A percentile compares a stretch with the other conserved stretches of the same genome.
phyloP scores from a whole-genome alignment of 2,113 vertebrate genomes.

The Calcarius ornatus region DNA sequence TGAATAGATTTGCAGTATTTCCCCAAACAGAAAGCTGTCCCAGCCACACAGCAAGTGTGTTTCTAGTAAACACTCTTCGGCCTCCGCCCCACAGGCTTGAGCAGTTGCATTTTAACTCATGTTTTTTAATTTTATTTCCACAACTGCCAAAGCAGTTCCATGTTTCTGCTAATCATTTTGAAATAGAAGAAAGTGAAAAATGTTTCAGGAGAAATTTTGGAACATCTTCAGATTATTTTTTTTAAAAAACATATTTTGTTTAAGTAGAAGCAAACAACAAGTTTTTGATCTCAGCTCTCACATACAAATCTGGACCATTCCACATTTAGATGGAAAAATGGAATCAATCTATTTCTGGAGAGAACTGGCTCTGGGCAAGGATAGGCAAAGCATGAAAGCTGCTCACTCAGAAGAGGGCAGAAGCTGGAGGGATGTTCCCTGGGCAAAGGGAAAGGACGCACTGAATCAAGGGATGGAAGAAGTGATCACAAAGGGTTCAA shows the following conservation, averaged over 20 bases:
- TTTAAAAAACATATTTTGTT: neutral
- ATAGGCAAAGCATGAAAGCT: neutral
- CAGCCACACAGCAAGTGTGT: neutral
- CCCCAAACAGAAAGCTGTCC: neutral
- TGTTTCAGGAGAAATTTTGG: neutral
- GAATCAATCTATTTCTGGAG: constrained; percentile 3
- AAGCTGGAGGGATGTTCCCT: neutral
- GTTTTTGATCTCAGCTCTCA: constrained; percentile 36
- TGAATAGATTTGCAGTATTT: neutral
- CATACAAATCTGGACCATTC: neutral
- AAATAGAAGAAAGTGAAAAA: neutral
- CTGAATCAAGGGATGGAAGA: neutral
- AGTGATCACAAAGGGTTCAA: neutral
- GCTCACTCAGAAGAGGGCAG: neutral
- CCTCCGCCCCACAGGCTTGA: neutral
- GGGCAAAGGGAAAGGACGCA: neutral
- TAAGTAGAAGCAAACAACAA: constrained; percentile 47
- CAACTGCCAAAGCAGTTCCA: neutral
- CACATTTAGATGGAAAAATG: neutral
- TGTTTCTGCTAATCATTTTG: constrained; percentile 6
- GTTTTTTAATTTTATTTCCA: neutral
- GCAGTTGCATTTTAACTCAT: constrained; percentile 16
- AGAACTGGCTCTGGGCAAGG: neutral
- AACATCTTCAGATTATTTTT: neutral
- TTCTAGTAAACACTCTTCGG: neutral